These are phyloP conservation scores for Cabera pusaria DNA, from an alignment of 2,888 invertebrate genomes.

Conservation along the genomic window DNA sequence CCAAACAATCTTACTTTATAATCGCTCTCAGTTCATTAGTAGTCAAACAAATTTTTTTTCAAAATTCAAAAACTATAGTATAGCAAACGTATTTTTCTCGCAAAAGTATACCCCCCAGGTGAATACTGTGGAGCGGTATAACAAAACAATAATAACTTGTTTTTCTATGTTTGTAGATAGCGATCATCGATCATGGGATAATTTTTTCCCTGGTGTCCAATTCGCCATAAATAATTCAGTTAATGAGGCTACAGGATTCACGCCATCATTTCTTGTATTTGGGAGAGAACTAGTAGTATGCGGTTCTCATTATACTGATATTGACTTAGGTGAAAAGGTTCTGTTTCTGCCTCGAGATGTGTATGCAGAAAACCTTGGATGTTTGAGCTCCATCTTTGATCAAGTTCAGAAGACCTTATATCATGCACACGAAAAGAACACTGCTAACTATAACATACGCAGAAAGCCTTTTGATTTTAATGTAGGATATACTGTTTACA, in stretches of 20 bases:
- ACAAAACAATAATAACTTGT: constrained; percentile 31
- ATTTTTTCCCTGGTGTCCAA: not conserved
- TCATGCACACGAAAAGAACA: too few species aligned
- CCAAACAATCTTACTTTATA: constrained; percentile 32
- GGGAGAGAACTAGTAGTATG: not conserved
- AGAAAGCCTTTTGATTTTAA: too few species aligned
- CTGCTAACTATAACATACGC: too few species aligned
- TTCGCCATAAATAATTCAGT: not conserved
- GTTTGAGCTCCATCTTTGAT: not conserved
- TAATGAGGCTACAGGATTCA: not conserved
- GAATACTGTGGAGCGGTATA: constrained; percentile 30
- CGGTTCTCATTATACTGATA: not conserved
- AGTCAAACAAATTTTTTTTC: not conserved
- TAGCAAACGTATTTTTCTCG: constrained; percentile 28
- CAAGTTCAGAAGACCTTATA: too few species aligned
- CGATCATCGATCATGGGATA: constrained; percentile 19
- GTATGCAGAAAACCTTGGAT: not conserved
- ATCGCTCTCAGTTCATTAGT: constrained; percentile 35
- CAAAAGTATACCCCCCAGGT: constrained; percentile 19
- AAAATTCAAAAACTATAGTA: constrained; percentile 28
- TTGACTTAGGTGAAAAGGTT: too few species aligned
- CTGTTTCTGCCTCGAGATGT: not conserved
- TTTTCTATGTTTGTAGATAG: constrained; percentile 12
- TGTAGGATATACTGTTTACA: too few species aligned
- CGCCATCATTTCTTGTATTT: not conserved